A percentile compares a stretch with the other conserved stretches of the same genome.
Evolutionary conservation across 2,113 vertebrate species (phyloP).

Genomic region (Pampusana beccarii): DNA sequence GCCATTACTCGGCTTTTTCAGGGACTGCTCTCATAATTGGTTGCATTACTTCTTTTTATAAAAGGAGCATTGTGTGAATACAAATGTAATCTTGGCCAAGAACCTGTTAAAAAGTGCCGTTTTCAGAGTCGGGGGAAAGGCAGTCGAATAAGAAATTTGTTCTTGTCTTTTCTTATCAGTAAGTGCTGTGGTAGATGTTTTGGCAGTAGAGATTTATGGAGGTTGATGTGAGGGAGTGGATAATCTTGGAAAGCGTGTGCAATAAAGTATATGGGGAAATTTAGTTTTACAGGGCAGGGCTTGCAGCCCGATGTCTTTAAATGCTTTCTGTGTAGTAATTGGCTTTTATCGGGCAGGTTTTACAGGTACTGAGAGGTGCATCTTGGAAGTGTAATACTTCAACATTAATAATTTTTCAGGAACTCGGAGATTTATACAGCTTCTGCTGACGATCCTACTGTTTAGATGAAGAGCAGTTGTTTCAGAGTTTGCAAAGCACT

Average conservation of each 20-base stretch:
- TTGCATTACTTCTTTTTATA: neutral
- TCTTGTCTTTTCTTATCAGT: neutral
- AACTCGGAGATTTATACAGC: neutral
- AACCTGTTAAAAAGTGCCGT: slow-evolving; percentile 3
- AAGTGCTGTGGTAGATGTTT: neutral
- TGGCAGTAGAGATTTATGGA: neutral
- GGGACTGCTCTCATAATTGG: neutral
- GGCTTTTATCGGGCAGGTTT: neutral
- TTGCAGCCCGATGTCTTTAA: neutral
- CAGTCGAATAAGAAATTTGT: neutral
- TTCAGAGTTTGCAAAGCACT: neutral
- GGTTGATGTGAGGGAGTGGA: neutral
- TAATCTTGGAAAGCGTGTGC: neutral
- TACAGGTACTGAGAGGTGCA: neutral
- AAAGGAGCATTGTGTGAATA: neutral
- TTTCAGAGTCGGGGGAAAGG: neutral
- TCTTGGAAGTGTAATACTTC: slow-evolving; percentile 1
- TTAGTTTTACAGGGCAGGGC: neutral
- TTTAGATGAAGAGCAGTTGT: slow-evolving; percentile 6
- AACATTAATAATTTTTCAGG: neutral
- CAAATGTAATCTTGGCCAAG: neutral
- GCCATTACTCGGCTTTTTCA: slow-evolving; percentile 9
- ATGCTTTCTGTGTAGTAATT: neutral
- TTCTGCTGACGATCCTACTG: neutral
- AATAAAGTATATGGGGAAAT: neutral